Conservation (phyloP, 2,888 invertebrate genomes). For the Zygothrica quintamaculata region DNA sequence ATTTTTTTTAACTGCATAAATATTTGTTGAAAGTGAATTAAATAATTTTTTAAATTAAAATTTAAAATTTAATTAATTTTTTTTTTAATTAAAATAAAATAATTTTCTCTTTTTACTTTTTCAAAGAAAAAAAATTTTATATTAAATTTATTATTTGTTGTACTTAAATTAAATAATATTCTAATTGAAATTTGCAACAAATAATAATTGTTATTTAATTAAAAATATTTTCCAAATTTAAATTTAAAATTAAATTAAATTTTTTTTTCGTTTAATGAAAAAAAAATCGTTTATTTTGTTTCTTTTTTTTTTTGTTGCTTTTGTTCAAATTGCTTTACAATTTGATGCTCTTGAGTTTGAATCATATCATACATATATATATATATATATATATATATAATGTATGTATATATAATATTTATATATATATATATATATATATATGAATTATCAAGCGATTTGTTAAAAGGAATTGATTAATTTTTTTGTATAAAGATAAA, state of each 20-base stretch:
- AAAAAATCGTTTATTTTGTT: conserved; percentile 41
- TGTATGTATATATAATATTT: too few relatives aligned
- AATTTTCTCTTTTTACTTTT: too few relatives aligned
- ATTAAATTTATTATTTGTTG: too few relatives aligned
- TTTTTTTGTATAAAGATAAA: conserved; percentile 82
- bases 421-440: conserved; percentile 1
- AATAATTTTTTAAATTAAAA: conserved; percentile 6
- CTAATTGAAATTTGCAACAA: too few relatives aligned
- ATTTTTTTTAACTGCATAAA: too few relatives aligned
- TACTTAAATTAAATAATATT: too few relatives aligned
- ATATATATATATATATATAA: not conserved
- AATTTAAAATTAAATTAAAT: conserved; percentile 28
- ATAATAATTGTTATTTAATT: too few relatives aligned
- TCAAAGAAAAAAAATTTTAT: too few relatives aligned
- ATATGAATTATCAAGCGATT: not conserved
- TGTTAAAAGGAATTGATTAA: conserved; percentile 51
- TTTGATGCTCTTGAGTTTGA: conserved; percentile 14
- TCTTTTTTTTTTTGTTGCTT: conserved; percentile 18
- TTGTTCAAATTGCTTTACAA: conserved; percentile 39
- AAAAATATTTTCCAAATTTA: too few relatives aligned
- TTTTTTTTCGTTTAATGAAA: not conserved
- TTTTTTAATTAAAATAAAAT: conserved; percentile 30
- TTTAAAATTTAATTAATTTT: conserved; percentile 39
- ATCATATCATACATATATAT: not conserved
- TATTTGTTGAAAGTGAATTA: conserved; percentile 39